Base-by-base conservation (phyloP, 2,888 invertebrate species). In the Tetanocera ferruginea region DNA sequence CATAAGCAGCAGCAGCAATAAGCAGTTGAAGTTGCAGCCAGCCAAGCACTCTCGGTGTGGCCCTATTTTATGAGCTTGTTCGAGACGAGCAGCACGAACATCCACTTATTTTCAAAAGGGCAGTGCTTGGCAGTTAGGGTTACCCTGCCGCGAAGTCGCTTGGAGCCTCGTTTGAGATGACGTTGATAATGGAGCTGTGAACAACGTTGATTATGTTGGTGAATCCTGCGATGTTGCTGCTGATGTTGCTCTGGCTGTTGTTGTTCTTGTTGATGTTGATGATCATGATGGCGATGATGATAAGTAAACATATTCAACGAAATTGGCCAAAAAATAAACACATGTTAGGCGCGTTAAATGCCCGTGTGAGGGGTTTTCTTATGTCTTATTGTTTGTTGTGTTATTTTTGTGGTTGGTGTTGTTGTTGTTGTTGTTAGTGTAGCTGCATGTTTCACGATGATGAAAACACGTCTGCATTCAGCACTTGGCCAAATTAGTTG, bases 331-430 rank as follows among this genome's bases (percentile, higher is more conserved):
- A 75, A 66, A 75, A 55, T 67, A 75, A 85, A 85, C 86, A 86
- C 85, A 86, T 86, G 86, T 86, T 85, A 84, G 86, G 85, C 85
- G 86, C 85, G 85, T 85, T 86, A 85, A 85, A 85, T 86, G 86
- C 84, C 85, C 85, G 84, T 83, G 85, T 84, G 85, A 66, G 74
- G 52, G 74, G 67, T 23, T 49, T 49, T 23, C 37, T 34, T 66
- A 8, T 19, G 49, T 43, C 37, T 31, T 49, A 14, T 5, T 55
- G 31, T 5, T 55, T 71, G 71, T n/a, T 28, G 72, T 62, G 34
- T 62, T 14, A 3, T 4, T 70, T 52, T 5, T 70, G 49, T 51
- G 6, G 3, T 28, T 62, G 62, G n/a, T n/a, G n/a, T 11, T 57
- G 19, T 23, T 37, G 71, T n/a, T 71, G 71, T 52, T 43, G 57